Conservation (phyloP, 2,888 invertebrate genomes). For the Oscheius myriophilus region DNA sequence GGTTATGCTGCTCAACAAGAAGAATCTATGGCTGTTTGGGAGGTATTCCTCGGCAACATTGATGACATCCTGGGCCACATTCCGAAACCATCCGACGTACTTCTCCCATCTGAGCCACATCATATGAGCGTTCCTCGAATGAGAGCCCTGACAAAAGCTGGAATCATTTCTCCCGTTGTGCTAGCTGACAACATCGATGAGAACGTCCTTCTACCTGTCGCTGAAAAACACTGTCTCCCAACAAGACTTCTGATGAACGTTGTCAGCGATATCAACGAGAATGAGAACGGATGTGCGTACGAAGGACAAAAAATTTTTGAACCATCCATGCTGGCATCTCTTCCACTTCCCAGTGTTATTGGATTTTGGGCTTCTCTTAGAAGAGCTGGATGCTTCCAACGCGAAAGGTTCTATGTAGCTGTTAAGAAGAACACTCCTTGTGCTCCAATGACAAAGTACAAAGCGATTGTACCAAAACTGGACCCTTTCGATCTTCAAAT, state of each 20-base stretch:
- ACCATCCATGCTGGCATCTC: not conserved
- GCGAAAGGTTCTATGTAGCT: not conserved
- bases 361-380: constrained; percentile 19
- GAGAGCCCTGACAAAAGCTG: not conserved
- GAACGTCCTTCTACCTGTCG: not conserved
- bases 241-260: not conserved
- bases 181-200: not conserved
- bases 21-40: constrained; percentile 1
- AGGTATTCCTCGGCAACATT: constrained; percentile 19
- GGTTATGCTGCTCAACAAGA: constrained; percentile 5
- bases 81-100: constrained; percentile 17
- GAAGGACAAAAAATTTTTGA: not conserved
- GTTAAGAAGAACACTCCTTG: constrained; percentile 7
- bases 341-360: constrained; percentile 5
- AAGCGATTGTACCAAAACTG: no score
- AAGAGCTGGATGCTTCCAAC: constrained; percentile 15
- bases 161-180: not conserved
- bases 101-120: not conserved
- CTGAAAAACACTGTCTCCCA: not conserved
- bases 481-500: not conserved
- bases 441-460: not conserved
- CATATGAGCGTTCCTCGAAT: not conserved
- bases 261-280: not conserved
- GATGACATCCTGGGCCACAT: constrained; percentile 18
- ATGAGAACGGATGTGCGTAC: not conserved